Base-by-base conservation (phyloP, 2,113 vertebrate species). In the Clarias magur region DNA sequence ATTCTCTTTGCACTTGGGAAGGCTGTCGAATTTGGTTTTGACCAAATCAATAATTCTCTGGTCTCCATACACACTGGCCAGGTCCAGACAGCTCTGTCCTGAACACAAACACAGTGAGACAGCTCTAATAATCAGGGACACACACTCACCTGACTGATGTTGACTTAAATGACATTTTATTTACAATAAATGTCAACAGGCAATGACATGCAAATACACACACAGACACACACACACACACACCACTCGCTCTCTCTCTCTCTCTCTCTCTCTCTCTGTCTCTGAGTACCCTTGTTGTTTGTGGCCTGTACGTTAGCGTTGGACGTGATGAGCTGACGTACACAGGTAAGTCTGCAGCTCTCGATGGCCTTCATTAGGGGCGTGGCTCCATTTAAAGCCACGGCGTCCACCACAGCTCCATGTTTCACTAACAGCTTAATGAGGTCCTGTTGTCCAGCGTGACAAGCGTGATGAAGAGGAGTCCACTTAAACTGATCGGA, bases 401-500 rank as follows among this genome's bases (percentile, higher is more conserved):
- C 1, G 0, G 95, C 94, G 78, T 97, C 93, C 80, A 97, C 88
- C 0, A 1, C 23, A 0, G 96, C 96, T 79, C 96, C 96, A 10
- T 92, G 88, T 73, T 94, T 90, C 56, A 97, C 84, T 0, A 97
- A 91, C 85, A 96, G 90, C 30, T 96, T 91, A 10, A 92, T 93
- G 21, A 96, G 92, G 56, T 95, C 95, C 16, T 94, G 91, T 86
- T 97, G 95, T 19, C 96, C 96, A 0, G 95, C 93, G 10, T 96
- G 95, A 92, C 96, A 97, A 0, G 97, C 96, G 0, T 97, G 96
- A 63, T 97, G 97, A 60, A 97, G 95, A 0, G 97, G 95, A 10
- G 96, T 97, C 97, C 96, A 97, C 87, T 94, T 85, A 91, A 97
- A 96, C 91, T 97, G 97, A 89, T 97, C 97, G 56, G 92, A 93